phyloP scores from a whole-genome alignment of 1,140 invertebrate genomes.

The Pseudomyrmex dendroicus region DNA sequence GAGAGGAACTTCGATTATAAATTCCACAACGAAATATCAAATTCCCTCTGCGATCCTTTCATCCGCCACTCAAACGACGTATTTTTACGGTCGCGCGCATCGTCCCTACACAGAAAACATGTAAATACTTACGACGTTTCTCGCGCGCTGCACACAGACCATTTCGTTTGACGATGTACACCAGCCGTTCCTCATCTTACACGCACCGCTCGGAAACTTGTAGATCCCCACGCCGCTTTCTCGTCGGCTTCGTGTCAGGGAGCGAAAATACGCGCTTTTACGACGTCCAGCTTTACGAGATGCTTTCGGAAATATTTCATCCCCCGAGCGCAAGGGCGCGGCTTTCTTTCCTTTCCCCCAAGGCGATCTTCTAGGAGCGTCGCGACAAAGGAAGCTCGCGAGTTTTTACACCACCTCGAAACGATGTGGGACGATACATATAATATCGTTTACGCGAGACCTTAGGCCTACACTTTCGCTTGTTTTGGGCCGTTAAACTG shows the following conservation, averaged over 20 bases:
- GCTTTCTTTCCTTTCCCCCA: constrained; percentile 2
- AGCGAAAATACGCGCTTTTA: constrained; percentile 77
- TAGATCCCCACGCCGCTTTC: constrained; percentile 24
- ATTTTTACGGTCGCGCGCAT: constrained; percentile 62
- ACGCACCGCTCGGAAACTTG: constrained; percentile 35
- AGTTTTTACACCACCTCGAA: constrained; percentile 46
- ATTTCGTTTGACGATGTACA: constrained; percentile 74
- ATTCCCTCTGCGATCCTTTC: constrained; percentile 60
- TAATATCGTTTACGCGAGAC: constrained; percentile 46
- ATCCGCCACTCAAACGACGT: constrained; percentile 56
- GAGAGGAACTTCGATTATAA: constrained; percentile 63
- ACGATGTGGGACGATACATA: constrained; percentile 22
- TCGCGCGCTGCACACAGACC: constrained; percentile 59
- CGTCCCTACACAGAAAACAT: constrained; percentile 52
- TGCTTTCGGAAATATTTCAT: constrained; percentile 76
- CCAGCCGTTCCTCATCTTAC: constrained; percentile 59
- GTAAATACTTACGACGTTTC: constrained; percentile 68
- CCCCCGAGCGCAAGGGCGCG: neutral
- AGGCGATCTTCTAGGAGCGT: neutral
- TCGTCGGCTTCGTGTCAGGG: constrained; percentile 6
- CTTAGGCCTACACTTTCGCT: neutral
- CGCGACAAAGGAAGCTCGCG: constrained; percentile 21
- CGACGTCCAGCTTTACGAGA: constrained; percentile 76
- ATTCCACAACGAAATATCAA: constrained; percentile 65
- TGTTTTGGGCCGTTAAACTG: constrained; percentile 54